Evolutionary conservation across 2,113 vertebrate genomes (phyloP).

Genomic region (Oxyura jamaicensis): DNA sequence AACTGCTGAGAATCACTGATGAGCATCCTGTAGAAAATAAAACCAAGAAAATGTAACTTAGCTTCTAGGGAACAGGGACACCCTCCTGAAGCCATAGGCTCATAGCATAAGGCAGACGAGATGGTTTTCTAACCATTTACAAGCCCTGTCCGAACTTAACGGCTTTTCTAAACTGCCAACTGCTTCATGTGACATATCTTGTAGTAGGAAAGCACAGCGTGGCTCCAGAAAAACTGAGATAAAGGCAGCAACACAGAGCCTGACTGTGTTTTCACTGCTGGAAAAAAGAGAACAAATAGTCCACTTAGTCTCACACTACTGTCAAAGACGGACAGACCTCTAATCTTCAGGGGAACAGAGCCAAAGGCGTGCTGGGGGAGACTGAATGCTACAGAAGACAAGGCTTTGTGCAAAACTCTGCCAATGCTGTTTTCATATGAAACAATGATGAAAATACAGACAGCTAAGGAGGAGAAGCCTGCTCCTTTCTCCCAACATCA

Average conservation of each 20-base stretch:
- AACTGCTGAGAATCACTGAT: neutral
- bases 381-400: neutral
- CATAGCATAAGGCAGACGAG: neutral
- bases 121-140: neutral
- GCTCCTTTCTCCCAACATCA: neutral
- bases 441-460: neutral
- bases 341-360: constrained; percentile 5
- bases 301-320: constrained; percentile 7
- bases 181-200: fast-evolving
- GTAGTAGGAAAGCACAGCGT: neutral
- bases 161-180: neutral
- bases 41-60: neutral
- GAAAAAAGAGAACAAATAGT: constrained; percentile 21
- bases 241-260: neutral
- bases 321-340: neutral
- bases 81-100: fast-evolving
- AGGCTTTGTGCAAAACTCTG: neutral
- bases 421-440: neutral
- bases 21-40: neutral
- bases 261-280: neutral
- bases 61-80: neutral
- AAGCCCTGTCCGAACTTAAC: neutral
- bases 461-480: neutral
- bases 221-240: neutral
- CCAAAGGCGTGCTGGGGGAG: neutral